Evolutionary conservation across 2,113 vertebrate species (phyloP).

Genomic region (Lathamus discolor): DNA sequence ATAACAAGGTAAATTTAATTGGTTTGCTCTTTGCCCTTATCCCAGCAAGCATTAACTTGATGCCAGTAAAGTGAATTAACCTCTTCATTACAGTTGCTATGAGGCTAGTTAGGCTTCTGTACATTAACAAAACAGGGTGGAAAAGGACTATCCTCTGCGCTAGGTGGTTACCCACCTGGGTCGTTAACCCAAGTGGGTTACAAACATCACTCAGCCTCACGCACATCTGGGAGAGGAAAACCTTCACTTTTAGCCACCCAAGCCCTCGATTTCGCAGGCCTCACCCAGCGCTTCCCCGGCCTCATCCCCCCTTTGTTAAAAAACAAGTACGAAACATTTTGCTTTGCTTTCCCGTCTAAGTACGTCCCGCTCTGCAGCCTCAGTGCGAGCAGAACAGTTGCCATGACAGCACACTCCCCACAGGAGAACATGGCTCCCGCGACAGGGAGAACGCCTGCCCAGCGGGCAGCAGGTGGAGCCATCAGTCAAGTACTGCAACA

Average conservation of each 20-base stretch:
- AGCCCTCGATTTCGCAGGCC: rapidly evolving
- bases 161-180: no score
- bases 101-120: neutral
- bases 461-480: neutral
- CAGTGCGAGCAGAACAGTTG: neutral
- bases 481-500: rapidly evolving
- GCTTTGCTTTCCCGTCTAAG: rapidly evolving
- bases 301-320: neutral
- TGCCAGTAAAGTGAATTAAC: neutral
- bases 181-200: rapidly evolving
- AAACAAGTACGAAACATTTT: rapidly evolving
- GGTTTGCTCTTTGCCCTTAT: neutral
- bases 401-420: neutral
- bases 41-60: neutral
- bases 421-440: neutral
- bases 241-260: rapidly evolving
- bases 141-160: rapidly evolving
- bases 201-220: neutral
- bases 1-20: neutral
- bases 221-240: rapidly evolving
- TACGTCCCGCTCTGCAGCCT: rapidly evolving
- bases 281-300: neutral
- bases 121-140: neutral
- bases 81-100: neutral
- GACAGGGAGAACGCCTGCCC: neutral